Evolutionary conservation across 1,140 invertebrate genomes (phyloP), one percentile per base, ranked within the genome.

Genomic region (Daktulosphaira vitifoliae): DNA sequence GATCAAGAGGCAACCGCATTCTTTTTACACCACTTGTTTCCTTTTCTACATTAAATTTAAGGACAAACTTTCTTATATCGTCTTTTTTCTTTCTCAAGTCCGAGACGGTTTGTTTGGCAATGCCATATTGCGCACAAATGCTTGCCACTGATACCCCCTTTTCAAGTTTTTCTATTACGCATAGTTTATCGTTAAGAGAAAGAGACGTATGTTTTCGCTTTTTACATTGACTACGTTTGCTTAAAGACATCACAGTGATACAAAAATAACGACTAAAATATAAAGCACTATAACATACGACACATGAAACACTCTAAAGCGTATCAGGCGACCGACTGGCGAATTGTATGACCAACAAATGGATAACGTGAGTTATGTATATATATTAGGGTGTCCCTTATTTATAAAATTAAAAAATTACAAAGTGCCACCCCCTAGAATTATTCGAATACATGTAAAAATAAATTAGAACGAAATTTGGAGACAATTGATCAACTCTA

Each of bases 41-140:
- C 9, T 49, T 49, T 49, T 49, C 46, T 26, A 29, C 25, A n/a
- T n/a, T n/a, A n/a, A n/a, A n/a, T n/a, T n/a, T n/a, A n/a, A n/a
- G n/a, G n/a, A n/a, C n/a, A n/a, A 51, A 51, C n/a, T 51, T 51
- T 51, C 25, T 51, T 51, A 51, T 51, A 7, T 51, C 49, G n/a
- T 51, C 25, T 51, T 51, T 42, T 51, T 51, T 29, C 15, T 26
- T 50, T 29, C 25, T 51, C 11, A 51, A 16, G 25, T 51, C 49
- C 1, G 25, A 51, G 15, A 51, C 25, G 3, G 25, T 51, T 16
- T 51, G 25, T 51, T 51, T 51, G 7, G 25, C 5, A 16, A 51
- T 51, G 7, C 25, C 25, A 51, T 51, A 50, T 51, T 51, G 49
- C 25, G n/a, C 49, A 51, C 49, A 51, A 51, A 51, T 51, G 49